Conservation (phyloP, 1,140 invertebrate species). For the Ostrea edulis region DNA sequence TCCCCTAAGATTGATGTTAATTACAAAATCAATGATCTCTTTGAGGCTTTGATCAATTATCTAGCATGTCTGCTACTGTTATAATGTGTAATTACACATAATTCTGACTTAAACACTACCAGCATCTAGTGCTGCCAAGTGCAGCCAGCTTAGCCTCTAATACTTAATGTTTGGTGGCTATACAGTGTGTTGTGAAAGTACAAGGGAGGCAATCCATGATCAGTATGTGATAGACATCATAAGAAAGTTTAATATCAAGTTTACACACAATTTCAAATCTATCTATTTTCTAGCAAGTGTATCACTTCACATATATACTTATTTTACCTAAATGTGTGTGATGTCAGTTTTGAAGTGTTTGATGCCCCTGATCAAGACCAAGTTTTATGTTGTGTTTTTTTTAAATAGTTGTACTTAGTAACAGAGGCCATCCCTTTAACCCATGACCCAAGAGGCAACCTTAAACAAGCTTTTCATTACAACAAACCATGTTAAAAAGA, state of each 20-base stretch:
- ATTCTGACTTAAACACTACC: conserved; percentile 27
- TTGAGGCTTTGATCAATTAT: conserved; percentile 28
- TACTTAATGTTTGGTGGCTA: neutral
- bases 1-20: conserved; percentile 31
- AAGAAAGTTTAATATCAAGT: neutral
- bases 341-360: too few relatives aligned
- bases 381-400: too few relatives aligned
- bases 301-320: too few relatives aligned
- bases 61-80: conserved; percentile 7
- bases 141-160: neutral
- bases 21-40: conserved; percentile 29
- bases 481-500: too few relatives aligned
- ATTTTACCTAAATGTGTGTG: too few relatives aligned
- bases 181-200: neutral
- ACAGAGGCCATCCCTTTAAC: too few relatives aligned
- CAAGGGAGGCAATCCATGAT: neutral
- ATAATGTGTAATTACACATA: conserved; percentile 29
- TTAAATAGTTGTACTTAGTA: too few relatives aligned
- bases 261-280: too few relatives aligned
- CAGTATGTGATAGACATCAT: neutral
- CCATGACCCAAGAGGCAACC: too few relatives aligned
- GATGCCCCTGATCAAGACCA: too few relatives aligned
- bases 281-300: too few relatives aligned
- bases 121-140: neutral
- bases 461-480: too few relatives aligned